Base-by-base conservation (phyloP, 2,797 vertebrate genomes). In the Uromys caudimaculatus region DNA sequence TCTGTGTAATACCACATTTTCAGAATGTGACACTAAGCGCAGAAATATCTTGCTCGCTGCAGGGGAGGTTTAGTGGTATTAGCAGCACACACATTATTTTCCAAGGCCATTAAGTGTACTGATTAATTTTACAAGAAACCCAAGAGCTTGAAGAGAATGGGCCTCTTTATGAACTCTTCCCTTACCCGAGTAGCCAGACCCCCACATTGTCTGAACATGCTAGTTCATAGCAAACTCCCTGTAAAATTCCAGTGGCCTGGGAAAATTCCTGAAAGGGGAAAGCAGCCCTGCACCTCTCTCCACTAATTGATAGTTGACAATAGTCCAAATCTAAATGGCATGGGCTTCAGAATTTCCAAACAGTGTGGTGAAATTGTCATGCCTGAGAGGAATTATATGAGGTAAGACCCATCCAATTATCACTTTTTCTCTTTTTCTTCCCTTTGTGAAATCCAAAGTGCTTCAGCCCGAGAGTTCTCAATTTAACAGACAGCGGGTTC, bases 261-360 rank as follows among this genome's bases (percentile, higher is more conserved):
- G 97, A 97, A 95, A 97, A 94, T 82, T 77, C 54, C 92, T 88
- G 69, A 86, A 92, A 79, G 32, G 73, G 29, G 86, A 75, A n/a
- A 69, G 84, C 79, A 95, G 88, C 52, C 52, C 89, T 90, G 89
- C 41, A 94, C 90, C 89, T 96, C 94, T 91, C 73, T 52, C 73
- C 58, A 77, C 97, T 96, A 97, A 98, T 97, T 97, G 95, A 95
- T 93, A 96, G 91, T 97, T 97, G 95, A 98, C 86, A 77, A 73
- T 96, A 97, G 96, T 96, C 97, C 97, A 98, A 95, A 88, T 93
- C 85, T 79, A 95, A 97, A 95, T 97, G 87, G 76, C 78, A 52
- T 87, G 88, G 24, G 41, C 92, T 95, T 96, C 92, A 95, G 85
- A 91, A 96, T 91, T 97, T 85, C 86, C 89, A 97, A 96, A 88